phyloP scores from a whole-genome alignment of 2,113 vertebrate species.

The Urocitellus parryii region DNA sequence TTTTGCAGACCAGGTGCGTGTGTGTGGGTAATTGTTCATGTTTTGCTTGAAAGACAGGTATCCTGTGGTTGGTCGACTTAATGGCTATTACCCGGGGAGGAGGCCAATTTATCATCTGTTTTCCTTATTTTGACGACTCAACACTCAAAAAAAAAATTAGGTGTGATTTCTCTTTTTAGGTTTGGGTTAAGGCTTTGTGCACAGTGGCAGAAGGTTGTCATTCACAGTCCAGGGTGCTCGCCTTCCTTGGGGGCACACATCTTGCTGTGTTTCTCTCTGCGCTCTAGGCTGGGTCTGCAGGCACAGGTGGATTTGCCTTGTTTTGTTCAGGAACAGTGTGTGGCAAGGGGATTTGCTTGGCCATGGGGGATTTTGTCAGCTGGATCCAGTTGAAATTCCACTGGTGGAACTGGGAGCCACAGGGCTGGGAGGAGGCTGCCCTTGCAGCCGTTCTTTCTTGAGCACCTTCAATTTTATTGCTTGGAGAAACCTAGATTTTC shows the following conservation, averaged over 20 bases:
- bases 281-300: neutral
- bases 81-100: neutral
- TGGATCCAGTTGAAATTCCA: neutral
- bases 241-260: too few relatives aligned
- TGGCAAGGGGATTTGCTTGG: neutral
- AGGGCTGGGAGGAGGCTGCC: neutral
- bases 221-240: neutral
- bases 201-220: neutral
- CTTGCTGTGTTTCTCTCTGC: neutral
- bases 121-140: slow-evolving; percentile 19
- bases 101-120: neutral
- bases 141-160: slow-evolving; percentile 25
- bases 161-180: neutral
- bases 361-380: neutral
- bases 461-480: neutral
- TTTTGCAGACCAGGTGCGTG: slow-evolving; percentile 51
- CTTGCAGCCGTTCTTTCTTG: neutral
- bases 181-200: neutral
- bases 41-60: slow-evolving; percentile 36
- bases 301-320: neutral
- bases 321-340: neutral
- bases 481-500: slow-evolving; percentile 3
- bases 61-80: neutral
- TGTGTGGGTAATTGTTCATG: accelerated
- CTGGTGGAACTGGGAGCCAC: neutral